A percentile compares a stretch with the other conserved stretches of the same genome.
Evolutionary conservation across 1,140 invertebrate species (phyloP).

Genomic region (Asobara japonica): DNA sequence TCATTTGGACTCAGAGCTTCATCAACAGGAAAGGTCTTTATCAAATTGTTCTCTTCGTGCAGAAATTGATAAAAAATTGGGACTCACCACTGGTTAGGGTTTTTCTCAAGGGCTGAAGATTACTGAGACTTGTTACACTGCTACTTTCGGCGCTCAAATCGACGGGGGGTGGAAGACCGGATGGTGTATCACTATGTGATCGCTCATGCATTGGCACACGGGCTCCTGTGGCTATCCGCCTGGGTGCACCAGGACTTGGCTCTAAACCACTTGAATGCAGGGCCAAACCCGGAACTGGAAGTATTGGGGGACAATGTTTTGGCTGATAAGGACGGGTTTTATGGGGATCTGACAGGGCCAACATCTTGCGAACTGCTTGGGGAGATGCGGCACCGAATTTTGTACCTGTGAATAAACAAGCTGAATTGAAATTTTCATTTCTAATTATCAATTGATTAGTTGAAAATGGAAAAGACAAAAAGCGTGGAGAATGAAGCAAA

Average conservation of each 20-base stretch:
- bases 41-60: too few species aligned
- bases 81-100: constrained; percentile 82
- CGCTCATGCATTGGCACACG: constrained; percentile 80
- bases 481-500: too few species aligned
- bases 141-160: constrained; percentile 94
- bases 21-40: too few species aligned
- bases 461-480: too few species aligned
- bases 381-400: constrained; percentile 93
- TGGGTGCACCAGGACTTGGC: constrained; percentile 74
- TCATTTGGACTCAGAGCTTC: too few species aligned
- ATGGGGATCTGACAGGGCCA: constrained; percentile 85
- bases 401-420: constrained; percentile 61
- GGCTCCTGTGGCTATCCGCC: constrained; percentile 72
- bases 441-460: too few species aligned
- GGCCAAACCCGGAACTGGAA: constrained; percentile 64
- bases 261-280: constrained; percentile 66
- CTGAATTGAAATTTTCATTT: not conserved
- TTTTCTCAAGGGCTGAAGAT: constrained; percentile 84
- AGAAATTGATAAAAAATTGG: too few species aligned
- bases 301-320: constrained; percentile 69
- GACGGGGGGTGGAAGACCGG: constrained; percentile 81
- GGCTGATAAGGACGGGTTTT: constrained; percentile 90
- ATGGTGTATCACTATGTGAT: constrained; percentile 90
- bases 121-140: constrained; percentile 91
- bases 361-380: constrained; percentile 92